Evolutionary conservation across 2,888 invertebrate species (phyloP).

Genomic region (Mythimna vitellina): DNA sequence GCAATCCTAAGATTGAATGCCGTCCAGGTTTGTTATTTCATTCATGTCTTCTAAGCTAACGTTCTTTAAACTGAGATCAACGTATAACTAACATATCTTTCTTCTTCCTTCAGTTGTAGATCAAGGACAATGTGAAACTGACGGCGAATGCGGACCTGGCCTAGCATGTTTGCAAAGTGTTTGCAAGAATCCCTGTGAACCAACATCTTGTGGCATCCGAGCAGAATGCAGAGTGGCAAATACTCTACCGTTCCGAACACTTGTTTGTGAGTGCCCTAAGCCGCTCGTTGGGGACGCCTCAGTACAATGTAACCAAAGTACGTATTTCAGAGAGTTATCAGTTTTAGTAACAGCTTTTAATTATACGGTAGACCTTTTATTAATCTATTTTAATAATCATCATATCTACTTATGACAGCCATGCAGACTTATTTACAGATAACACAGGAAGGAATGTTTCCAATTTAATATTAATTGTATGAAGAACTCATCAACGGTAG

Average conservation of each 20-base stretch:
- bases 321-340: constrained; percentile 66
- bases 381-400: constrained; percentile 7
- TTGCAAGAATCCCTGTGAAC: constrained; percentile 95
- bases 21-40: constrained; percentile 83
- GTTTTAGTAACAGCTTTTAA: neutral
- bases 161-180: constrained; percentile 95
- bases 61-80: neutral
- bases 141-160: constrained; percentile 96
- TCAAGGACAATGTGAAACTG: constrained; percentile 93
- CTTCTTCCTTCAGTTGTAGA: constrained; percentile 81
- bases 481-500: constrained; percentile 42
- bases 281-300: constrained; percentile 97
- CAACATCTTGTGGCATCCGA: constrained; percentile 95
- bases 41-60: neutral
- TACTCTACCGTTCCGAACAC: constrained; percentile 96
- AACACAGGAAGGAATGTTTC: constrained; percentile 13
- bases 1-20: constrained; percentile 94
- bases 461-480: neutral
- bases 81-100: neutral
- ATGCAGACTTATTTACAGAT: constrained; percentile 55
- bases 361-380: neutral
- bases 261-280: constrained; percentile 96
- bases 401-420: constrained; percentile 2
- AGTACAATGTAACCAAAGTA: constrained; percentile 95
- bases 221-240: constrained; percentile 96